Evolutionary conservation across 2,113 vertebrate genomes (phyloP), one percentile per base, ranked within the genome.

Genomic region (Pampusana beccarii): DNA sequence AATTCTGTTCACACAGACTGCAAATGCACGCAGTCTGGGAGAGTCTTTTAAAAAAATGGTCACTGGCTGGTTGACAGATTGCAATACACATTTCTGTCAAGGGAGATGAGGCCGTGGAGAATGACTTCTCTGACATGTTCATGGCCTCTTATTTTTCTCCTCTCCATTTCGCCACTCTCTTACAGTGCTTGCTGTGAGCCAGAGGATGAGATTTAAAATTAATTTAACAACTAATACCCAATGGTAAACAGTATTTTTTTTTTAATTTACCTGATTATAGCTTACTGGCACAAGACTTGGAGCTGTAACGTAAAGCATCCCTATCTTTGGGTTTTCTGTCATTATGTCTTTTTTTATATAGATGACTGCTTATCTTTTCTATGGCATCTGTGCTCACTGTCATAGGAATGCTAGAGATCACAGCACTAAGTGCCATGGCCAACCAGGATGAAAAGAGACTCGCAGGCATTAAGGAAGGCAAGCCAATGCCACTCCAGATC

Each of bases 381-480:
- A 62, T 86, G 36, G 73, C 72, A 24, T 95, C 94, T 61, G 34
- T 96, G 26, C 90, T 97, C 53, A 48, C 60, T 85, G 33, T 97
- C n/a, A 95, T 92, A n/a, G 91, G 91, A 77, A 95, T 92, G 40
- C 72, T 97, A 9, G 60, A 96, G 83, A 96, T 84, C 4, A 25
- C 71, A 34, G 83, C 95, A 48, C 70, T 93, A 46, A 95, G 60
- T 66, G 93, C 73, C 58, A 93, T 90, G 83, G 93, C 88, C 71
- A 97, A 73, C 31, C 83, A 92, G 46, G 72, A 97, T 95, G 92
- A 96, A 82, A 96, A 98, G 65, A 69, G 86, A 61, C 57, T 84
- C 97, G 51, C 82, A 95, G 34, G 18, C 1, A 20, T 90, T 85
- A 92, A 83, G 81, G 42, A 97, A 97, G 87, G 83, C 91, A 93